phyloP scores from a whole-genome alignment of 2,888 invertebrate genomes.

The Hydriomena furcata region DNA sequence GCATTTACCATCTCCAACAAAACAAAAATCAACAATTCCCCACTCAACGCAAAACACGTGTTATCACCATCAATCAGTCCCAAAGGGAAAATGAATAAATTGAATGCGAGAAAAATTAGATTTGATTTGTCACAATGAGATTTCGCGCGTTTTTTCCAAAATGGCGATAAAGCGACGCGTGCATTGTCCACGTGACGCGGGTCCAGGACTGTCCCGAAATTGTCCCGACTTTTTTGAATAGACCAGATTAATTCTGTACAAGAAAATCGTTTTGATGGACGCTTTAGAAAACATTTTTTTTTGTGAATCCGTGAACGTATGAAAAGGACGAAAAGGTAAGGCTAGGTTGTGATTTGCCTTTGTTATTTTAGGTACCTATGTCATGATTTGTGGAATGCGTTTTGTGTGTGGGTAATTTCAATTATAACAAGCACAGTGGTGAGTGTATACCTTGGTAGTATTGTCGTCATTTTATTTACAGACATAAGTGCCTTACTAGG shows the following conservation, averaged over 20 bases:
- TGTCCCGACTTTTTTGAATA: conserved; percentile 68
- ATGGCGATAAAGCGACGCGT: conserved; percentile 58
- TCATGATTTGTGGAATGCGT: neutral
- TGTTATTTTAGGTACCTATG: conserved; percentile 3
- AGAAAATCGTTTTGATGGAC: conserved; percentile 73
- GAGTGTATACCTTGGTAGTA: no score
- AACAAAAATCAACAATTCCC: neutral
- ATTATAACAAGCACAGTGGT: no score
- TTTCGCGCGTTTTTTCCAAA: conserved; percentile 58
- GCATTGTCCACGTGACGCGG: conserved; percentile 76
- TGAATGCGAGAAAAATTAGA: conserved; percentile 47
- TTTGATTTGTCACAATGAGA: conserved; percentile 64
- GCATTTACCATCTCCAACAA: neutral
- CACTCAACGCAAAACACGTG: conserved; percentile 16
- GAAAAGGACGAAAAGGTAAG: conserved; percentile 31
- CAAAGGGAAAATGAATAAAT: conserved; percentile 30
- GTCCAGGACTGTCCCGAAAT: conserved; percentile 61
- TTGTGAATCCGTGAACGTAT: conserved; percentile 45
- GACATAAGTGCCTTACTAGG: no score
- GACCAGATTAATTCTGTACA: conserved; percentile 67
- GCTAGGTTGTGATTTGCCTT: conserved; percentile 22
- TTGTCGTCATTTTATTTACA: no score
- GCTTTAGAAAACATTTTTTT: conserved; percentile 64
- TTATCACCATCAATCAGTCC: conserved; percentile 22
- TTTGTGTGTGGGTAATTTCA: no score